Evolutionary conservation across 2,113 vertebrate species (phyloP), one percentile per base, ranked within the genome.

Genomic region (Solea solea): DNA sequence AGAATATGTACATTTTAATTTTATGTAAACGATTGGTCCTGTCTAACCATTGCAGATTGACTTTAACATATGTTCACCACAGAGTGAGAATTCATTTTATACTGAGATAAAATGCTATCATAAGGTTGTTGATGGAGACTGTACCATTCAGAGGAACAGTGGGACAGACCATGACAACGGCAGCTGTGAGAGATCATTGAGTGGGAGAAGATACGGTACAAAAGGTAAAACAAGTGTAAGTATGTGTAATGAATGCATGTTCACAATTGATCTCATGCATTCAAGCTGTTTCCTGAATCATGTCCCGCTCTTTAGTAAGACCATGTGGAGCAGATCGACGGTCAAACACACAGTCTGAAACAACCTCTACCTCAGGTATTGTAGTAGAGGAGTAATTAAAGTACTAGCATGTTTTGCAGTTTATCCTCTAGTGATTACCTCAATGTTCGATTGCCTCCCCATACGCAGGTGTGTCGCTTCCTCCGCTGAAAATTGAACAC

Each of bases 381-480:
- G 3, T 16, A 16, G 27, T 12, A 46, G 46, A 14, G 8, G 3
- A 41, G 3, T 2, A 41, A 54, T 21, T 49, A 3, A 14, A 41
- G 7, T 50, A 44, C 4, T 28, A 25, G n/a, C 12, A 16, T 8
- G 6, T 16, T 0, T 5, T 48, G 34, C n/a, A 66, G 0, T 21
- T 54, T 1, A 21, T 21, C 51, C 27, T 42, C 13, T 27, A 34
- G 5, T 34, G 34, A 34, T 34, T 34, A 34, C 34, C 34, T 4
- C 34, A 40, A 52, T 42, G 48, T 4, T 55, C 62, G 59, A 3
- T 72, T 16, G 6, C 10, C 13, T 49, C 44, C 40, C 15, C 14
- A 4, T 15, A 9, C 11, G 14, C 74, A 88, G 86, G 69, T 8
- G 46, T 1, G 42, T 2, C 72, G 45, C 71, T 69, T 42, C 69